Evolutionary conservation across 2,797 vertebrate genomes (phyloP).

Genomic region (Carcharodon carcharias): DNA sequence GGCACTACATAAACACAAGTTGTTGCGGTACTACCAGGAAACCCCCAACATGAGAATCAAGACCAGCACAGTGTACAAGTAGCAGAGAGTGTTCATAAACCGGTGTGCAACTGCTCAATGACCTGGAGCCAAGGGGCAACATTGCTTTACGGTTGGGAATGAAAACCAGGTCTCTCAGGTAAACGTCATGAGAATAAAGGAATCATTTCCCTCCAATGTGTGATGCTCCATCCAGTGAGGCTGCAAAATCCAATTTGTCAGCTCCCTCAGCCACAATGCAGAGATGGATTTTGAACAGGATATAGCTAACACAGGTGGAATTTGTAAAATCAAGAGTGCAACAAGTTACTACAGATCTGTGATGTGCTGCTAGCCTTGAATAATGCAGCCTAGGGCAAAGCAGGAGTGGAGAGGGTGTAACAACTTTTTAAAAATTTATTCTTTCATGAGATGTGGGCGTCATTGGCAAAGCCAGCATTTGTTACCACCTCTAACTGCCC

Average conservation of each 20-base stretch:
- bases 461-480: too few relatives aligned
- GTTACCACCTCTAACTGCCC: too few relatives aligned
- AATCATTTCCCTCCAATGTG: not conserved
- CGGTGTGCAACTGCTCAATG: not conserved
- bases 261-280: not conserved
- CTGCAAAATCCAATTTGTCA: not conserved
- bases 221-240: not conserved
- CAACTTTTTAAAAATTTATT: too few relatives aligned
- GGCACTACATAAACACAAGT: not conserved
- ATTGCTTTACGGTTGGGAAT: not conserved
- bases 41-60: not conserved
- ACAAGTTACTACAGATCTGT: not conserved
- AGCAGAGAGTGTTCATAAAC: not conserved
- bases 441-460: too few relatives aligned
- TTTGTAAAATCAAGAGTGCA: not conserved
- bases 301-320: not conserved
- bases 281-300: not conserved
- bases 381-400: not conserved
- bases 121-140: not conserved
- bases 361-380: not conserved
- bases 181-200: not conserved
- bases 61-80: not conserved
- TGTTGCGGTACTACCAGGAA: not conserved
- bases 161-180: not conserved
- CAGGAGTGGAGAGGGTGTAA: too few relatives aligned